A percentile compares a stretch with the other conserved stretches of the same genome.
phyloP scores from a whole-genome alignment of 2,888 invertebrate species.

The Lobophora halterata region DNA sequence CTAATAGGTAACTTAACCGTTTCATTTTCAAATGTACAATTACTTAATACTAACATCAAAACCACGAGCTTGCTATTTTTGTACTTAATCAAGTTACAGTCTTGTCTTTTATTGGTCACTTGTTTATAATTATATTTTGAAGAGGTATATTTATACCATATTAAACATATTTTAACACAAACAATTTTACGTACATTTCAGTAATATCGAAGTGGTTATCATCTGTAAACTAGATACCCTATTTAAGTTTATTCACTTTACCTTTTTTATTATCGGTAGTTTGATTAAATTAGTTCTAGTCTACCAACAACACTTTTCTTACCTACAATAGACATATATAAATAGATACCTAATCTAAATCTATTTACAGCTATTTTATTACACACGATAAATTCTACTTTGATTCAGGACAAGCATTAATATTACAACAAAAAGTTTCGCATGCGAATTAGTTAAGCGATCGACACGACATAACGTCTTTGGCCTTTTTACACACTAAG shows the following conservation, averaged over 20 bases:
- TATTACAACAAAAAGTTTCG: conserved; percentile 11
- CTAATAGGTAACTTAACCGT: conserved; percentile 76
- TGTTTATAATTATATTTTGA: conserved; percentile 34
- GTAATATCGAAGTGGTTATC: too few relatives aligned
- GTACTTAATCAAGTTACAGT: conserved; percentile 73
- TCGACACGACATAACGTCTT: conserved; percentile 36
- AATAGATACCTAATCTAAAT: conserved; percentile 21
- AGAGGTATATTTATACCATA: conserved; percentile 1
- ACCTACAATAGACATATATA: conserved; percentile 1
- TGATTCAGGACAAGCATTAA: conserved; percentile 8
- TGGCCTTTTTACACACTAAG: conserved; percentile 39
- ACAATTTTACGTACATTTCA: too few relatives aligned
- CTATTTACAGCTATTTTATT: conserved; percentile 28
- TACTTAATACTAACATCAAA: conserved; percentile 21
- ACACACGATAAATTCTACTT: not conserved
- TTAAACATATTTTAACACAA: not conserved
- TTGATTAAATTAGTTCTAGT: too few relatives aligned
- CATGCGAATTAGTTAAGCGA: conserved; percentile 1
- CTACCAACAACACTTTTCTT: too few relatives aligned
- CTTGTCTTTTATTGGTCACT: conserved; percentile 74
- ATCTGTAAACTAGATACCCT: too few relatives aligned
- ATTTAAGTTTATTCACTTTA: too few relatives aligned
- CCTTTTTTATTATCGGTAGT: too few relatives aligned
- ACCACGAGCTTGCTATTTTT: conserved; percentile 43
- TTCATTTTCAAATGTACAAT: conserved; percentile 48